Evolutionary conservation across 2,888 invertebrate species (phyloP).

Genomic region (Lumbricus terrestris): DNA sequence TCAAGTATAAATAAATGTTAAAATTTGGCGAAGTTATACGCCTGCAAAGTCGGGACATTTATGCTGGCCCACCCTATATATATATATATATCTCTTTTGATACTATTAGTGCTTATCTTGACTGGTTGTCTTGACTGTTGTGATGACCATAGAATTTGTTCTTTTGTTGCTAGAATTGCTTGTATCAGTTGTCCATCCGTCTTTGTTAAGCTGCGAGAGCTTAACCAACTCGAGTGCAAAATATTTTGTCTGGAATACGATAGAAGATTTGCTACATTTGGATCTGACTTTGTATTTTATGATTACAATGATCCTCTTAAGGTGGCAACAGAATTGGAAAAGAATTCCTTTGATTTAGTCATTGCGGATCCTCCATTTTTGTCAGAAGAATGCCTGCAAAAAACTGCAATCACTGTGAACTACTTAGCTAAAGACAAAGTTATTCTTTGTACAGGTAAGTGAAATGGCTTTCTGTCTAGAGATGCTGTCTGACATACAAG

Average conservation of each 20-base stretch:
- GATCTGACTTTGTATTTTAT: constrained; percentile 78
- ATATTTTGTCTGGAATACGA: constrained; percentile 75
- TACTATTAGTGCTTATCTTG: neutral
- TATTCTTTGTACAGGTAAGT: constrained; percentile 76
- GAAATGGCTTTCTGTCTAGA: neutral
- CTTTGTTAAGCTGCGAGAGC: constrained; percentile 64
- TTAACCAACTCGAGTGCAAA: constrained; percentile 41
- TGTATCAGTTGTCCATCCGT: constrained; percentile 85
- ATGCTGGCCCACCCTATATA: too few species aligned
- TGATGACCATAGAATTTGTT: constrained; percentile 3
- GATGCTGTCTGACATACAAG: neutral
- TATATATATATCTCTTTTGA: too few species aligned
- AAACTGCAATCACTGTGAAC: constrained; percentile 76
- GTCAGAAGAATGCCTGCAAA: constrained; percentile 84
- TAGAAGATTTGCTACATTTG: constrained; percentile 73
- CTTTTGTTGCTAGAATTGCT: constrained; percentile 67
- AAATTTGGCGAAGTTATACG: too few species aligned
- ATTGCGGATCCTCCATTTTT: constrained; percentile 93
- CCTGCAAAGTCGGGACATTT: too few species aligned
- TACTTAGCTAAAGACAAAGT: constrained; percentile 74
- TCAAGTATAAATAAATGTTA: too few species aligned
- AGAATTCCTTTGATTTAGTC: constrained; percentile 73
- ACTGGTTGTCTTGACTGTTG: neutral
- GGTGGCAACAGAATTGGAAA: constrained; percentile 66
- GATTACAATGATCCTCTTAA: constrained; percentile 81